A percentile compares a stretch with the other conserved stretches of the same genome.
phyloP scores from a whole-genome alignment of 2,797 vertebrate genomes.

The Rhincodon typus region DNA sequence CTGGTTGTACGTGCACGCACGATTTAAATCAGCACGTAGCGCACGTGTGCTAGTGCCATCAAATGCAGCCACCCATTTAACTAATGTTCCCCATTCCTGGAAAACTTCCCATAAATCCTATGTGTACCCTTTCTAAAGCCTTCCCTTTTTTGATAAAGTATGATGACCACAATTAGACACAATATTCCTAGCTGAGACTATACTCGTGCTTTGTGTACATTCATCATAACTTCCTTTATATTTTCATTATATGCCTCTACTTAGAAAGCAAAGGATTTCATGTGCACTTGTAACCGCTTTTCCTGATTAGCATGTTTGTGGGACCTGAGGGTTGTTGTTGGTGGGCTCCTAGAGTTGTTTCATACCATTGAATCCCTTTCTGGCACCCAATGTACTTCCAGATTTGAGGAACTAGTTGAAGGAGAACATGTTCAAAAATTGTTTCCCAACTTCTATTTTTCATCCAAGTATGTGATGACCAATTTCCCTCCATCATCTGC shows the following conservation, averaged over 20 bases:
- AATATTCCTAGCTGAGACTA: background rate
- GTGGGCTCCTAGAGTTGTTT: too few species aligned
- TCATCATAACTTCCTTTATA: background rate
- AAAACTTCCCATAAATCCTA: background rate
- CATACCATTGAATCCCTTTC: too few species aligned
- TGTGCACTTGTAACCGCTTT: background rate
- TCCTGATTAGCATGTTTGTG: background rate
- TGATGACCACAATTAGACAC: background rate
- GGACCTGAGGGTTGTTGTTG: background rate
- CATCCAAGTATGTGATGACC: background rate
- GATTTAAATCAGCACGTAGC: too few species aligned
- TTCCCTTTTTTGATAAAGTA: background rate
- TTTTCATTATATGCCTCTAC: background rate
- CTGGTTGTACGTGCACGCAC: too few species aligned
- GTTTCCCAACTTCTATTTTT: background rate
- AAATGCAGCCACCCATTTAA: background rate
- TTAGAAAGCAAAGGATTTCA: background rate
- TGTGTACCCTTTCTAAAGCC: background rate
- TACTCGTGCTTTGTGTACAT: background rate
- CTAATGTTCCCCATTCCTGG: background rate
- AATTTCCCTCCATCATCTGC: background rate
- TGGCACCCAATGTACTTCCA: background rate
- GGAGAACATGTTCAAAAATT: background rate
- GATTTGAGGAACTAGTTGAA: too few species aligned
- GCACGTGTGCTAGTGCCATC: too few species aligned